Base-by-base conservation (phyloP, 2,113 vertebrate genomes). In the Oceanites oceanicus region DNA sequence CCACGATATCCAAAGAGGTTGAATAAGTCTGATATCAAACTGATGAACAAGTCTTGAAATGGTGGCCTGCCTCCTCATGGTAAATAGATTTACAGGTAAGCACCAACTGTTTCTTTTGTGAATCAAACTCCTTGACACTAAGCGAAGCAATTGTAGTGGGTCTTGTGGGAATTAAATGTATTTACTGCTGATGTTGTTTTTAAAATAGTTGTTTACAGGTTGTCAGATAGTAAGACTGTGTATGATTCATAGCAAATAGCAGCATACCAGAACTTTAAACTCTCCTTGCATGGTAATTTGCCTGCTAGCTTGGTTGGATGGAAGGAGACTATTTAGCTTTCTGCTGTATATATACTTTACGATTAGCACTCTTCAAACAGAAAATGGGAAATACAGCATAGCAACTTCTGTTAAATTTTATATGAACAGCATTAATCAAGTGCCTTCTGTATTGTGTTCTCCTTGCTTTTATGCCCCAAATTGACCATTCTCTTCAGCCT, bases 131-230 rank as follows among this genome's bases (percentile, higher is more conserved):
- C 49, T 67, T 89, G 82, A 87, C 62, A 65, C 32, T 71, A 91
- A 96, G 83, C 53, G 90, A 92, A 94, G 53, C 49, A 90, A 66
- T 79, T 92, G 53, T 72, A 86, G 86, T 55, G 27, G 22, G n/a
- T 90, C 86, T 95, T 87, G 50, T 80, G 80, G 70, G 92, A 97
- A 87, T 94, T 87, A 95, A 90, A 75, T 45, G 15, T 80, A 94
- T 96, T 95, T 95, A 80, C 70, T 94, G 88, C 62, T 77, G 86
- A 90, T 59, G 59, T 70, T 93, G 66, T 66, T 92, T 95, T 92
- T 89, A 91, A 90, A 96, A 90, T 53, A 55, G 58, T 80, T 96
- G 88, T 95, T 97, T 97, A 92, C 74, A 82, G 70, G 36, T 23
- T 2, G 6, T 93, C 85, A 76, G 61, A 40, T 87, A 95, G 29